phyloP scores from a whole-genome alignment of 92 coral and sea anemone species.

The Montipora capitata region DNA sequence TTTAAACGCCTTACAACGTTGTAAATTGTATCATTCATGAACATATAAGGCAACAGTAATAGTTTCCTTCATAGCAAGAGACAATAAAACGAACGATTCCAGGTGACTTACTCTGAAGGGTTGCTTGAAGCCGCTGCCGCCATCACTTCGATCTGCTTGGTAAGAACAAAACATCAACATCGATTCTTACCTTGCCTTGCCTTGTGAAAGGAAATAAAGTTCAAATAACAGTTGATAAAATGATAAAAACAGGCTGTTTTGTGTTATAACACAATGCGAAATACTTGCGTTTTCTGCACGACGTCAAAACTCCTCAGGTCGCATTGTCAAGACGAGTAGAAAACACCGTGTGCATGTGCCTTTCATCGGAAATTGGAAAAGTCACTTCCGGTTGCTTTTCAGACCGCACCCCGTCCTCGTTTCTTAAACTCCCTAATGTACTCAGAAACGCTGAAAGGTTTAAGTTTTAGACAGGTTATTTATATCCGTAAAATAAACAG shows the following conservation, averaged over 20 bases:
- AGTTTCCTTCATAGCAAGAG: background rate
- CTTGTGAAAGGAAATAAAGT: background rate
- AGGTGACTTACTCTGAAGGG: background rate
- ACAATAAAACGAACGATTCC: background rate
- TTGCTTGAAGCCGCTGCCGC: too few relatives aligned
- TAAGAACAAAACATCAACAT: background rate
- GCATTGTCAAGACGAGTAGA: constrained; percentile 7
- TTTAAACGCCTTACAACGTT: background rate
- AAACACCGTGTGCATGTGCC: constrained; percentile 26
- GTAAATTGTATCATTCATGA: background rate
- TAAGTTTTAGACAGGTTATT: too few relatives aligned
- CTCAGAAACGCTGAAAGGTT: too few relatives aligned
- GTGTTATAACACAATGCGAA: constrained; percentile 4
- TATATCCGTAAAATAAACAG: too few relatives aligned
- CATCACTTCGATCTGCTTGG: background rate
- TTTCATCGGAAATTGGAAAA: constrained; percentile 13
- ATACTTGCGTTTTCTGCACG: constrained; percentile 32
- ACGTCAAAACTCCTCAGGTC: constrained; percentile 13
- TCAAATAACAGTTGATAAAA: background rate
- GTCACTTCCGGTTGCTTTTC: constrained; percentile 48
- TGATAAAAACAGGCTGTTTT: background rate
- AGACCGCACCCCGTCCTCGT: constrained; percentile 40
- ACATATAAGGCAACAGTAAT: background rate
- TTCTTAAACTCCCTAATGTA: constrained; percentile 24
- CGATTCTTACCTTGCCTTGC: background rate